Conservation (phyloP, 2,113 vertebrate genomes). For the Sorex araneus region DNA sequence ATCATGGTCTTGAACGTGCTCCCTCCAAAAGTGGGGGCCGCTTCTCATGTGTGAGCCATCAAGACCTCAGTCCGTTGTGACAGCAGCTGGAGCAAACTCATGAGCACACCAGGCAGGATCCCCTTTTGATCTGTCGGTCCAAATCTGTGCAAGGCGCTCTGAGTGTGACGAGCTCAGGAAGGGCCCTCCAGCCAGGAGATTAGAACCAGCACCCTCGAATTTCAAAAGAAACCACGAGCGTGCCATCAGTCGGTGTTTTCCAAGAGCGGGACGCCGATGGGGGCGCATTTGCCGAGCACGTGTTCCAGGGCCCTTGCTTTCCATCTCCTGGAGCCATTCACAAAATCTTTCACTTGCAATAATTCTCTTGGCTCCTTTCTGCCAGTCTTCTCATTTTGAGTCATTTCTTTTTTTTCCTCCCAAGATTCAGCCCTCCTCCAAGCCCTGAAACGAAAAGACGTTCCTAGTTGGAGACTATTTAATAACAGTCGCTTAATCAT, state of each 20-base stretch:
- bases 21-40: neutral
- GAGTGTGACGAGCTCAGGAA: neutral
- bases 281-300: slow-evolving; percentile 10
- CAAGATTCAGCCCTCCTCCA: slow-evolving; percentile 4
- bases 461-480: slow-evolving; percentile 29
- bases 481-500: slow-evolving; percentile 44
- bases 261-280: neutral
- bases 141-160: neutral
- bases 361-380: slow-evolving; percentile 37
- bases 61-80: no score
- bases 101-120: neutral
- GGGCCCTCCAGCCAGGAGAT: neutral
- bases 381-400: slow-evolving; percentile 40
- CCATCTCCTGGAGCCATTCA: neutral
- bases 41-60: neutral
- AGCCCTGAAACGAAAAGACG: slow-evolving; percentile 29
- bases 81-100: neutral
- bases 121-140: neutral
- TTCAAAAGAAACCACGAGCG: neutral
- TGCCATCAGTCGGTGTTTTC: neutral
- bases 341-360: neutral
- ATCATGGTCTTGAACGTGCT: neutral
- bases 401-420: slow-evolving; percentile 42
- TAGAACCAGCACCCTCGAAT: neutral
- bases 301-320: slow-evolving; percentile 38